A percentile compares a stretch with the other conserved stretches of the same genome.
Conservation (phyloP, 2,888 invertebrate species). For the Drosophila macrospina region DNA sequence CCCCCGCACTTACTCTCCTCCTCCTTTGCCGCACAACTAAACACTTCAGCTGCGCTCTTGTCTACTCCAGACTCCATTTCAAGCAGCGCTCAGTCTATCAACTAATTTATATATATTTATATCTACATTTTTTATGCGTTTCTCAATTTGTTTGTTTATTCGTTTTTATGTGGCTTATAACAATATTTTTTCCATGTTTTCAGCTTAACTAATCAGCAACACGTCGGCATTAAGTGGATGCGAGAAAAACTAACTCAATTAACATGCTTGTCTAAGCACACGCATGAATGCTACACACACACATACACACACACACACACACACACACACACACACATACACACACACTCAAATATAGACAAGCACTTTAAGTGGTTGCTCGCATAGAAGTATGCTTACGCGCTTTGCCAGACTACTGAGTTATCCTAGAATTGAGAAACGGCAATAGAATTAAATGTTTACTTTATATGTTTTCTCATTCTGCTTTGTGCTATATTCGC, state of each 20-base stretch:
- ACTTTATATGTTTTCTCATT: no score
- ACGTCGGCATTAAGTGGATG: constrained; percentile 40
- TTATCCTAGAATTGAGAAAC: constrained; percentile 20
- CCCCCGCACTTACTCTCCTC: no score
- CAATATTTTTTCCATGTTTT: constrained; percentile 31
- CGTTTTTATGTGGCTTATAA: constrained; percentile 52
- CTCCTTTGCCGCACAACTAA: neutral
- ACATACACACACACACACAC: neutral
- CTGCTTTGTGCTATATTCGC: no score
- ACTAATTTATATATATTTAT: constrained; percentile 8
- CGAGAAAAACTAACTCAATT: constrained; percentile 65
- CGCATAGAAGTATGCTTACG: constrained; percentile 7
- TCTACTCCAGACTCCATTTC: constrained; percentile 2
- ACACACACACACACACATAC: constrained; percentile 4
- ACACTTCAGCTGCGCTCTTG: constrained; percentile 5
- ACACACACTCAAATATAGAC: neutral
- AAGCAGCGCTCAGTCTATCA: constrained; percentile 14
- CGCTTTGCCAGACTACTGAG: neutral
- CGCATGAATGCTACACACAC: constrained; percentile 4
- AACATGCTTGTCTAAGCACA: constrained; percentile 67
- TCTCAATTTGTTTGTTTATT: constrained; percentile 50
- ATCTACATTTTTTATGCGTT: constrained; percentile 27
- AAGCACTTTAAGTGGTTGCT: constrained; percentile 32
- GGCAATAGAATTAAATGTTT: no score
- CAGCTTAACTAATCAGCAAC: constrained; percentile 57